Base-by-base conservation (phyloP, 2,888 invertebrate genomes). In the Pogonocherus hispidulus region DNA sequence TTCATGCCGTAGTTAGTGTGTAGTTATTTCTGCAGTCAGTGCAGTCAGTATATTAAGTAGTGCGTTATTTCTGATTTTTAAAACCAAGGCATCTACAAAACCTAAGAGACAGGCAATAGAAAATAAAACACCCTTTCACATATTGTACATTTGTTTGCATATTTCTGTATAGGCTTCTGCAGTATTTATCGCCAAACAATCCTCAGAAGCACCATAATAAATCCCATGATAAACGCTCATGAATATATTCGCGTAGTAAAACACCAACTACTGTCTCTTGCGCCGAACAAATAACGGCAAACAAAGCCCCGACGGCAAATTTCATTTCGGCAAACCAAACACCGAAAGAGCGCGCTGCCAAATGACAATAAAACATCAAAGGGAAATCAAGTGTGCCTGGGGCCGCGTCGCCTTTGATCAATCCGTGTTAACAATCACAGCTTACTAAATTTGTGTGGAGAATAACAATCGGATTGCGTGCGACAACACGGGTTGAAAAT, bases 331-430 rank as follows among this genome's bases (percentile, higher is more conserved):
- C 27, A 22, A 18, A 18, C n/a, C 59, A 32, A 59, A 47, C 19
- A 47, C 3, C 56, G 63, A 66, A 63, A 66, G 56, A 63, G 59
- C 46, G 56, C 37, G 64, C 63, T 70, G 69, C 69, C 66, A 73
- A 76, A 73, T 74, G 72, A 77, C 76, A 76, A 73, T 70, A 71
- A 70, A 76, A 78, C 77, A 77, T 78, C 78, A 79, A 79, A 79
- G 79, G 71, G 74, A 79, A 79, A 78, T 77, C 78, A 76, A 77
- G 77, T 73, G 69, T 70, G 77, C 78, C 78, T 66, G 68, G 73
- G 78, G 80, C 73, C 71, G 65, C 65, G 70, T 69, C 75, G 72
- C 76, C 82, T 83, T 83, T 83, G 83, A 83, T 83, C 82, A 78
- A 73, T 73, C 70, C 71, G 75, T 76, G 81, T 80, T 78, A 41